Conservation (phyloP, 2,113 vertebrate species). For the Entosphenus tridentatus region DNA sequence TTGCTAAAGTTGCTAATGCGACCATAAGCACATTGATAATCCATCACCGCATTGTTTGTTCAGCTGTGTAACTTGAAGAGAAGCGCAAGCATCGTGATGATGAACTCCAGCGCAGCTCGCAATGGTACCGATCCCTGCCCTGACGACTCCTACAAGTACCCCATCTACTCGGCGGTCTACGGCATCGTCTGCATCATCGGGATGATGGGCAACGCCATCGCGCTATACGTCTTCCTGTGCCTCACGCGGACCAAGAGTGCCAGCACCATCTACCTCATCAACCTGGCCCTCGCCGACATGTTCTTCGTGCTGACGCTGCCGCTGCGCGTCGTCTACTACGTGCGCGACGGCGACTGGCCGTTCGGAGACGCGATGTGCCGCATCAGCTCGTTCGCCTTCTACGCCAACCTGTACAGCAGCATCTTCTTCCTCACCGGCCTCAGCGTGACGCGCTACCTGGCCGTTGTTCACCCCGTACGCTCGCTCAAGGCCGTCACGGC, state of each 20-base stretch:
- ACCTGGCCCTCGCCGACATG: slow-evolving; percentile 25
- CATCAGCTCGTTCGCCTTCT: slow-evolving; percentile 22
- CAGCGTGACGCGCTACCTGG: slow-evolving; percentile 24
- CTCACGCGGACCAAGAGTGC: slow-evolving; percentile 13
- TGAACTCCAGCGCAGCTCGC: too few relatives aligned
- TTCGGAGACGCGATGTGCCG: slow-evolving; percentile 26
- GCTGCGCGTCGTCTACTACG: slow-evolving; percentile 23
- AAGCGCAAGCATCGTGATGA: too few relatives aligned
- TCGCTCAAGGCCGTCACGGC: slow-evolving; percentile 32
- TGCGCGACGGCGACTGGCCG: slow-evolving; percentile 14
- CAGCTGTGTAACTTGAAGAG: too few relatives aligned
- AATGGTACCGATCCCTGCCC: slow-evolving; percentile 9
- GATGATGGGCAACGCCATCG: slow-evolving; percentile 18
- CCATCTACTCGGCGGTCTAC: slow-evolving; percentile 21
- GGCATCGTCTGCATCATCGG: slow-evolving; percentile 20
- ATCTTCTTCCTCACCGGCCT: slow-evolving; percentile 27
- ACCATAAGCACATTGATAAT: too few relatives aligned
- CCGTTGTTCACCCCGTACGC: slow-evolving; percentile 15
- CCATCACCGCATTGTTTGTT: too few relatives aligned
- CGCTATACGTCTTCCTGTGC: slow-evolving; percentile 19
- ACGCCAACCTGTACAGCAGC: slow-evolving; percentile 29
- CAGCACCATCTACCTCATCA: slow-evolving; percentile 24
- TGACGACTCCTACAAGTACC: slow-evolving; percentile 17
- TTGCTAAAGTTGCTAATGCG: too few relatives aligned
- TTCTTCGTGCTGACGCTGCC: slow-evolving; percentile 28